Percentiles rank a stretch among this genome's conserved stretches.
phyloP scores from a whole-genome alignment of 2,888 invertebrate species.

The Balanococcus diminutus region DNA sequence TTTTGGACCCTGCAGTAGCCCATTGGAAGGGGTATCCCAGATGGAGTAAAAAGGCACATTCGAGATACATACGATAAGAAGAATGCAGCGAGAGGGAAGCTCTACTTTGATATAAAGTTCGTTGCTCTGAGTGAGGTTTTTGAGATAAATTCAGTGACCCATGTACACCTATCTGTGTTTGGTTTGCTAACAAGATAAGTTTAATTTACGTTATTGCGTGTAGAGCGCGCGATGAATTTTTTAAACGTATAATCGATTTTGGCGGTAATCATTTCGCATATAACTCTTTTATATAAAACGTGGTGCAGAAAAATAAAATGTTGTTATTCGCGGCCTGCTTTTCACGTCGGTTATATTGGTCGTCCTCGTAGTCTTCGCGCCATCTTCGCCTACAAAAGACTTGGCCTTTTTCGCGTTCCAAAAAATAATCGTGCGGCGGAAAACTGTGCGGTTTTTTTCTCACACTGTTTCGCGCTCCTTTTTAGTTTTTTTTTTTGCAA shows the following conservation, averaged over 20 bases:
- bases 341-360: slow-evolving; percentile 16
- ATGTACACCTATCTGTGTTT: slow-evolving; percentile 33
- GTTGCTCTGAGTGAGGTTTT: slow-evolving; percentile 29
- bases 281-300: slow-evolving; percentile 38
- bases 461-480: background rate
- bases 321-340: slow-evolving; percentile 39
- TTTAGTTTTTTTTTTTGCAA: background rate
- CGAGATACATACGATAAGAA: background rate
- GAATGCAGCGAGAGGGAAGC: background rate
- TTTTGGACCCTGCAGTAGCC: background rate
- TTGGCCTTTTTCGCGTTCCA: background rate
- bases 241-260: slow-evolving; percentile 40
- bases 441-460: background rate
- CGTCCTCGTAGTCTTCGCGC: background rate
- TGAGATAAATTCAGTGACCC: slow-evolving; percentile 33
- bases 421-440: background rate
- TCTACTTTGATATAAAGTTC: background rate
- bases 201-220: slow-evolving; percentile 35
- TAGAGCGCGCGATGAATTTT: slow-evolving; percentile 40
- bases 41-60: background rate
- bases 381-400: background rate
- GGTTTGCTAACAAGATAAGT: slow-evolving; percentile 30
- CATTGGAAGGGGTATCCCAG: background rate
- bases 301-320: slow-evolving; percentile 29
- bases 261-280: slow-evolving; percentile 39